Evolutionary conservation across 2,888 invertebrate species (phyloP), one percentile per base, ranked within the genome.

Genomic region (Caenorhabditis uteleia): DNA sequence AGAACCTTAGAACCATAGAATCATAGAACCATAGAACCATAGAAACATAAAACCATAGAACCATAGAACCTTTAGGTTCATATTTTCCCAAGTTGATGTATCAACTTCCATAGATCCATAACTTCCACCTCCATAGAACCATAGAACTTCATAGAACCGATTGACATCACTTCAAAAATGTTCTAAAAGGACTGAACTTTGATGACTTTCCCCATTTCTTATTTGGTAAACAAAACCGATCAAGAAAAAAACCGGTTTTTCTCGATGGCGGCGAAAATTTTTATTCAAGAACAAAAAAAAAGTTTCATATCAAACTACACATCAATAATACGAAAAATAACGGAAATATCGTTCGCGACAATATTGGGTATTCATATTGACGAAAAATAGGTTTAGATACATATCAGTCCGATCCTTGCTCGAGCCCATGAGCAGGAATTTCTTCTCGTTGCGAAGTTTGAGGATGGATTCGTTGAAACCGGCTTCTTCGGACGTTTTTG

Each of bases 291-390:
- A 26, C n/a, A 40, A 14, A 31, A 45, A 36, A 53, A 0, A 36
- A 20, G 26, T 31, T 29, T 8, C n/a, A n/a, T n/a, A n/a, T n/a
- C n/a, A n/a, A n/a, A n/a, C n/a, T n/a, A n/a, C n/a, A n/a, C n/a
- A 49, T 58, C 25, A 51, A 40, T 59, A 61, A 40, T 61, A 67
- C 0, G 67, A 58, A 18, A 61, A 55, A 29, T 60, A 58, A 39
- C 61, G 38, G 38, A 67, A 61, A 21, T 67, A 67, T 7, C 67
- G 54, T 26, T 57, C 53, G 6, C 55, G 25, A 46, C 67, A 67
- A 46, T 57, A 67, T 16, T 54, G 31, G 8, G 61, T 44, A 21
- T 57, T 44, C 55, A 62, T 59, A 31, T 68, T 62, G 39, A 57
- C 45, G 2, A 68, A 44, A 29, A 68, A 68, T 4, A 68, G 31